Evolutionary conservation across 2,113 vertebrate genomes (phyloP), one percentile per base, ranked within the genome.

Genomic region (Mustela lutreola): DNA sequence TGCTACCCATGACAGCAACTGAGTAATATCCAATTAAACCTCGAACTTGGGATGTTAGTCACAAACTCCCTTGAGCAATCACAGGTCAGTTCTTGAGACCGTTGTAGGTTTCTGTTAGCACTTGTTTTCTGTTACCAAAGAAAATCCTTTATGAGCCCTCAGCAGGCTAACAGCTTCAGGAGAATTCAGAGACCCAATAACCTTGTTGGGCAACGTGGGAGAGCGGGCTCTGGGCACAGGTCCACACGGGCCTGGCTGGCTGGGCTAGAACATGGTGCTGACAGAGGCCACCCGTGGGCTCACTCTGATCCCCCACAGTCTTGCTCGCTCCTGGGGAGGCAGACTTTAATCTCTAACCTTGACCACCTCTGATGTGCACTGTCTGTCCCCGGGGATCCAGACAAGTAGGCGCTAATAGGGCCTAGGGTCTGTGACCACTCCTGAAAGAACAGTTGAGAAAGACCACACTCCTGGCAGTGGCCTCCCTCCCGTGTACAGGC

Each of bases 71-170:
- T 94, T 95, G 86, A 80, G 96, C 94, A 97, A 97, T 86, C 50
- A 0, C 33, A 6, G 73, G 86, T 85, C 31, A 63, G 60, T 91
- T 50, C 76, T 85, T 53, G 26, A 89, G 65, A 83, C 73, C 26
- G 0, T 67, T 82, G 71, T 9, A 86, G 82, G 85, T 73, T 93
- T 96, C 81, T 98, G 96, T 97, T 80, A 33, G 91, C 39, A 89
- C 96, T 98, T 97, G 93, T 88, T 81, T 81, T 45, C 90, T 97
- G 19, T 92, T 95, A 48, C 92, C 83, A 39, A 83, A 90, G 82
- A 84, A 95, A 42, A 85, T 95, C 45, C 65, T 96, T 88, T 80
- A 48, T 0, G 0, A 87, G 75, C 48, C 45, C 84, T 88, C 58
- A 82, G 62, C 88, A 91, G 65, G 84, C 89, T 81, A 91, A 60